Evolutionary conservation across 2,888 invertebrate species (phyloP), one percentile per base, ranked within the genome.

Genomic region (Dryomyza anilis): DNA sequence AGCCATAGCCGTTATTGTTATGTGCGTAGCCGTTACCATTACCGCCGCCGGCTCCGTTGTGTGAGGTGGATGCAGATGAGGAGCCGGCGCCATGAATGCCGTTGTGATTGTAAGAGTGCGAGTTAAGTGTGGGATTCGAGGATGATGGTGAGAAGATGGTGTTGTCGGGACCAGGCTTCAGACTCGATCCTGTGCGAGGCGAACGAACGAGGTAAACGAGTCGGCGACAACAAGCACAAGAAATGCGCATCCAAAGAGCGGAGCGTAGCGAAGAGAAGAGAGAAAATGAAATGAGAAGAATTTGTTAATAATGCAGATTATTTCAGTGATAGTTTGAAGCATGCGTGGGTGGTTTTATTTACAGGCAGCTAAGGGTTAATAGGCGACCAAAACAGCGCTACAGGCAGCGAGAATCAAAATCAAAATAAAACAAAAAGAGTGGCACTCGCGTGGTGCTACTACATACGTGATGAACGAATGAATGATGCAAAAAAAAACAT

Each of bases 131-230:
- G 67, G 82, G 81, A 74, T 82, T 81, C 69, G 82, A 82, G 69
- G 67, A 74, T 71, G 67, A 78, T 73, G 70, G 76, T 75, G 76
- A 72, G 62, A 75, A 72, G 60, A 78, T 74, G 64, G 74, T 76
- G 70, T 82, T 80, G 66, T 83, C 83, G 23, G 81, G 79, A 64
- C 81, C 81, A 66, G 82, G 81, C 72, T 82, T 83, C 48, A 81
- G 69, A 69, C 81, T 81, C 65, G 83, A 78, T 81, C 83, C 83
- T 84, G 76, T 59, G 59, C 58, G 58, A 65, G 29, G 39, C 12
- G 45, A 12, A 30, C 23, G 25, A 33, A 23, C 52, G 30, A 27
- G 27, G 10, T 65, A 63, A 63, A 46, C 25, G 36, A 48, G 10
- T 39, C 23, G 21, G n/a, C 65, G 30, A 46, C 50, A 59, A n/a